Evolutionary conservation across 2,888 invertebrate genomes (phyloP), one percentile per base, ranked within the genome.

Genomic region (Drosophila fungiperda): DNA sequence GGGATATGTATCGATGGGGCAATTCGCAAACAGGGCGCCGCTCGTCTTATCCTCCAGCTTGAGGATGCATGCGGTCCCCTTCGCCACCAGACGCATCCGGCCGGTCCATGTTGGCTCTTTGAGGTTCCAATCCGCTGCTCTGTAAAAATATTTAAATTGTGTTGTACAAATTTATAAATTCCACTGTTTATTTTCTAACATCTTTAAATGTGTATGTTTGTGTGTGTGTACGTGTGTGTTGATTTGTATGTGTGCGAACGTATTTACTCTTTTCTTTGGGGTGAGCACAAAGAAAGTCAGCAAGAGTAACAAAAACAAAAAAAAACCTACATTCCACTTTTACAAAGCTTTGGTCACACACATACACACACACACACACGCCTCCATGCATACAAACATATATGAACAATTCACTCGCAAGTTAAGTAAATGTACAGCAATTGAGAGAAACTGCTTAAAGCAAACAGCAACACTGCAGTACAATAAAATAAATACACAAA

Each of bases 91-190:
- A 78, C 99, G 95, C 96, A 99, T 96, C 77, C 99, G 95, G 26
- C 99, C 99, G 32, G 98, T 98, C 99, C 99, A 99, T 91, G 99
- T 97, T n/a, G 99, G 99, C 87, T 97, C 97, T 91, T 98, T 97
- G 67, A 99, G 94, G 94, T 98, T 99, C 99, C 99, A 99, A 93
- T 99, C 99, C 57, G 99, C 98, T 85, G 99, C 99, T 94, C 99
- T 99, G 93, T 45, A 15, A 35, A 52, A 33, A 53, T 76, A 67
- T 40, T 7, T 40, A 55, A 62, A 40, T 45, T 45, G 23, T 29
- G 20, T 35, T 54, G 20, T 17, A 23, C 35, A 32, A 40, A 23
- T 45, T 23, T 42, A 64, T 60, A 70, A 60, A 63, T 50, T 32
- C 3, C 40, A 45, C 23, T 52, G 54, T 48, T 57, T 33, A 71